Evolutionary conservation across 1,140 invertebrate genomes (phyloP).

Genomic region (Phenacoccus solenopsis): DNA sequence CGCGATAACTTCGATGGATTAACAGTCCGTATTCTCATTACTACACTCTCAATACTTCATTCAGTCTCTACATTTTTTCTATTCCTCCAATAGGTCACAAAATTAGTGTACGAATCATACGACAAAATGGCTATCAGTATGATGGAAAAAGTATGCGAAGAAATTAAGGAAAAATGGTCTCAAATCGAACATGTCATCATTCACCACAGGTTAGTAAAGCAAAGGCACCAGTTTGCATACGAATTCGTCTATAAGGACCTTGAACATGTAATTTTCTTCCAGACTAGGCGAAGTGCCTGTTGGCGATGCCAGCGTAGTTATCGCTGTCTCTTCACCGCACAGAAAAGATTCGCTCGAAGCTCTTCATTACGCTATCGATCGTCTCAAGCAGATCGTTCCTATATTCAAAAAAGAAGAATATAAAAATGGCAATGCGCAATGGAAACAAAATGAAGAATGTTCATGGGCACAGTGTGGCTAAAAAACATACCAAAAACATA

Average conservation of each 20-base stretch:
- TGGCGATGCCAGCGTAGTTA: constrained; percentile 75
- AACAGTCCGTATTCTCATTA: constrained; percentile 39
- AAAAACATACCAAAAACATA: neutral
- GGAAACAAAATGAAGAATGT: constrained; percentile 73
- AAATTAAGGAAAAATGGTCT: constrained; percentile 55
- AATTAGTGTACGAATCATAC: constrained; percentile 87
- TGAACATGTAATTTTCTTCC: neutral
- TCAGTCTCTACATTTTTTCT: neutral
- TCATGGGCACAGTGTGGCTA: constrained; percentile 38
- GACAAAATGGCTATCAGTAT: constrained; percentile 77
- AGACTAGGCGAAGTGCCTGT: constrained; percentile 76
- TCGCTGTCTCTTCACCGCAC: constrained; percentile 80
- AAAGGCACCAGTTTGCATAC: too few relatives aligned
- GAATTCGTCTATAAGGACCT: too few relatives aligned
- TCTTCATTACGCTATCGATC: constrained; percentile 70
- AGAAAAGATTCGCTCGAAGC: constrained; percentile 68
- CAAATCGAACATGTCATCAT: constrained; percentile 64
- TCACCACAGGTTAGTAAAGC: constrained; percentile 66
- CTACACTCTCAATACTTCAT: neutral
- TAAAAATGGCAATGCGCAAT: constrained; percentile 37
- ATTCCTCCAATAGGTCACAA: constrained; percentile 44
- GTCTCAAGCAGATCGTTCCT: constrained; percentile 72
- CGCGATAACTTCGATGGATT: constrained; percentile 78
- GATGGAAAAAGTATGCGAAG: constrained; percentile 62
- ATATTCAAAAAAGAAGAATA: constrained; percentile 97